A percentile compares a stretch with the other conserved stretches of the same genome.
phyloP scores from a whole-genome alignment of 2,888 invertebrate species.

The Erpobdella octoculata region DNA sequence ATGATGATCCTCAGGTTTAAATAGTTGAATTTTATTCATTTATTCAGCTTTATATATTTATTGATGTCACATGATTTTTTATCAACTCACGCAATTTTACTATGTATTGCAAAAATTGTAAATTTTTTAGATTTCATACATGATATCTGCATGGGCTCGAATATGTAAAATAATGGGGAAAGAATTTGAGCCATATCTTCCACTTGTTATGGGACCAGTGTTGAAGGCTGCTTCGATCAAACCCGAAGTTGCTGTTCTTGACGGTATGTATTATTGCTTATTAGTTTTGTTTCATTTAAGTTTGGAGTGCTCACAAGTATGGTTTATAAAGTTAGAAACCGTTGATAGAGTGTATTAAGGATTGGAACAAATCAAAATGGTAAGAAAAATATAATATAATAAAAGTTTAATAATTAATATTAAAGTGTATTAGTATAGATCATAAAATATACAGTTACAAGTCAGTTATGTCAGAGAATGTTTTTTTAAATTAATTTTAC shows the following conservation, averaged over 20 bases:
- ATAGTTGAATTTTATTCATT: background rate
- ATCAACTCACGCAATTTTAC: too few species aligned
- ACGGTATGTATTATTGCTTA: constrained; percentile 58
- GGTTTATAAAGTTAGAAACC: too few species aligned
- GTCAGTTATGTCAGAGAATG: background rate
- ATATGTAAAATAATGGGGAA: constrained; percentile 86
- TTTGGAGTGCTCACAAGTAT: background rate
- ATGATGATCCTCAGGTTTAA: constrained; percentile 80
- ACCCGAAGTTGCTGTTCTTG: constrained; percentile 81
- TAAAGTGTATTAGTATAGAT: background rate
- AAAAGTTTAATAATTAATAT: background rate
- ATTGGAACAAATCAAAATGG: too few species aligned
- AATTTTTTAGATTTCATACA: constrained; percentile 67
- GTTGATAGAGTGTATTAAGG: too few species aligned
- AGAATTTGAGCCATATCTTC: constrained; percentile 81
- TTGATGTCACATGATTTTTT: too few species aligned
- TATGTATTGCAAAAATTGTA: background rate
- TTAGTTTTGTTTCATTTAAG: background rate
- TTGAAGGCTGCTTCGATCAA: constrained; percentile 83
- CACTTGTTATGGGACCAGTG: constrained; percentile 89
- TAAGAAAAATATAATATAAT: background rate
- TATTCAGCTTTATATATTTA: background rate
- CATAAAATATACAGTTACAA: background rate
- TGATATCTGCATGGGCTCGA: constrained; percentile 97
- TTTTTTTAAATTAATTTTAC: background rate